Conservation (phyloP, 2,113 vertebrate genomes). For the Nasalis larvatus region DNA sequence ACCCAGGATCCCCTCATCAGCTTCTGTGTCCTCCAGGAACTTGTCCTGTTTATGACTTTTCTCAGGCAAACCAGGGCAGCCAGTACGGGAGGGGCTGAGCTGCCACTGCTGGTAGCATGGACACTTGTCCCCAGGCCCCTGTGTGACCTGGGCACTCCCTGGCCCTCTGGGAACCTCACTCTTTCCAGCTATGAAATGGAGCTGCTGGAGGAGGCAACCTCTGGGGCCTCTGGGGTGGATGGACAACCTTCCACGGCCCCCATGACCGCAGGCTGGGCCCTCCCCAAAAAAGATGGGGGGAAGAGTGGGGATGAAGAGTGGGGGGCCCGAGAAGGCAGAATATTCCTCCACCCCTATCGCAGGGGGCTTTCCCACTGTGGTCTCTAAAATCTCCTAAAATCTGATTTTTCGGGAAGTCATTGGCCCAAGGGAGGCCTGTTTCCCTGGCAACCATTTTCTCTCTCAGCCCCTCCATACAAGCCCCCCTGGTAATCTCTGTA, state of each 20-base stretch:
- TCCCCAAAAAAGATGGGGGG: not conserved
- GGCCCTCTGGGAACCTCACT: not conserved
- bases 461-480: constrained; percentile 11
- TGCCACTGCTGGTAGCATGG: not conserved
- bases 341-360: not conserved
- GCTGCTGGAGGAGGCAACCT: not conserved
- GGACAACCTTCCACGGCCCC: not conserved
- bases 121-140: not conserved
- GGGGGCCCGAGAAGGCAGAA: not conserved
- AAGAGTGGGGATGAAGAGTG: not conserved
- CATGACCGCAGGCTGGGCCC: not conserved
- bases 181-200: constrained; percentile 5
- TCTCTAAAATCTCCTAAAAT: constrained; percentile 38
- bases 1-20: not conserved
- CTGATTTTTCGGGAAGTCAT: constrained; percentile 33
- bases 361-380: not conserved
- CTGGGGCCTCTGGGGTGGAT: not conserved
- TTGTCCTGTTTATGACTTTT: constrained; percentile 47
- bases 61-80: constrained; percentile 28
- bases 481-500: not conserved
- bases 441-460: constrained; percentile 49
- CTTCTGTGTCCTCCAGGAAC: not conserved
- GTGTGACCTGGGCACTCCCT: not conserved
- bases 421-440: constrained; percentile 45
- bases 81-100: not conserved